A percentile compares a stretch with the other conserved stretches of the same genome.
Evolutionary conservation across 2,888 invertebrate genomes (phyloP).

Genomic region (Plebejus melissa): DNA sequence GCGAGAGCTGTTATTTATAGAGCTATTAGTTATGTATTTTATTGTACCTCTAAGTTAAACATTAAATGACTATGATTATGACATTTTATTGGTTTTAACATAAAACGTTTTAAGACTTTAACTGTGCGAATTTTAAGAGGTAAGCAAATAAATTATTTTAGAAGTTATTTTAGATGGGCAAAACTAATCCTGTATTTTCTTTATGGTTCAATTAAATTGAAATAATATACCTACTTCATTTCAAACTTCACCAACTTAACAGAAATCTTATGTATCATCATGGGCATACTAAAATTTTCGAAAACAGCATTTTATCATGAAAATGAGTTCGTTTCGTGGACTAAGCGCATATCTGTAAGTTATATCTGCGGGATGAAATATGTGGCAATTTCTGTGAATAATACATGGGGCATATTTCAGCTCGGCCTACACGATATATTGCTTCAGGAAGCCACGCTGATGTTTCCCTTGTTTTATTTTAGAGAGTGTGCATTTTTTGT

Average conservation of each 20-base stretch:
- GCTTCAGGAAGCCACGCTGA: slow-evolving; percentile 47
- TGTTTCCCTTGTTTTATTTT: slow-evolving; percentile 50
- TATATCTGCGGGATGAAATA: slow-evolving; percentile 80
- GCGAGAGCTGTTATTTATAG: slow-evolving; percentile 14
- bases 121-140: background rate
- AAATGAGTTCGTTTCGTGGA: slow-evolving; percentile 29
- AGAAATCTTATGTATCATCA: background rate
- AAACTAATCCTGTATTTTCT: background rate
- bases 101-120: background rate
- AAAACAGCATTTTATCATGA: slow-evolving; percentile 30
- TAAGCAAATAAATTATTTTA: background rate
- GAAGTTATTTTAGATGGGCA: background rate
- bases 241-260: background rate
- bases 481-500: slow-evolving; percentile 20
- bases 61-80: background rate
- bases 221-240: too few relatives aligned
- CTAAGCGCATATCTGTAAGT: slow-evolving; percentile 67
- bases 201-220: background rate
- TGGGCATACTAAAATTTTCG: background rate
- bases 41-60: background rate
- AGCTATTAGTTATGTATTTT: slow-evolving; percentile 20
- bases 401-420: slow-evolving; percentile 81
- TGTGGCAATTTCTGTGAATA: slow-evolving; percentile 82
- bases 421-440: slow-evolving; percentile 49
- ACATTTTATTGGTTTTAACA: background rate